These are phyloP conservation scores for Microcaecilia unicolor DNA, from an alignment of 2,797 vertebrate genomes.

Conservation along the genomic window DNA sequence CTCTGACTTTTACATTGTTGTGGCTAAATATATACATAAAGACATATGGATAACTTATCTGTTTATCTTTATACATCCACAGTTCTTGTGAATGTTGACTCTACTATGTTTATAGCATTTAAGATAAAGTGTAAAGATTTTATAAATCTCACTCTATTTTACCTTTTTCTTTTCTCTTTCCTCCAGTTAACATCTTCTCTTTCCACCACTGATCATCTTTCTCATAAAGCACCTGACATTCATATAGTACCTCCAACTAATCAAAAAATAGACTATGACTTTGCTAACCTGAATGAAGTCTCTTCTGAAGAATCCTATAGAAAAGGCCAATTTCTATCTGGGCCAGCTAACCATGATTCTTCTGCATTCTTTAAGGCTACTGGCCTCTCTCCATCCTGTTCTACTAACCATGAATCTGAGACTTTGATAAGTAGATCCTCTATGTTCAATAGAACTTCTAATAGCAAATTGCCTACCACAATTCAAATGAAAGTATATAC, in stretches of 20 bases:
- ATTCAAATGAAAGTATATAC: conserved; percentile 1
- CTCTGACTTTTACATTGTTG: too few relatives aligned
- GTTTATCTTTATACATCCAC: too few relatives aligned
- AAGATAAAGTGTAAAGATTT: too few relatives aligned
- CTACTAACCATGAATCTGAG: conserved; percentile 12
- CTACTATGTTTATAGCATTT: too few relatives aligned
- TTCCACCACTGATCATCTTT: conserved; percentile 50
- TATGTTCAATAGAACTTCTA: conserved; percentile 15
- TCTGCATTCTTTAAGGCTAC: conserved; percentile 37
- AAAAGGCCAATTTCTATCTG: conserved; percentile 32
- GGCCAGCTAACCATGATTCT: conserved; percentile 41
- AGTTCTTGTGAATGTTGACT: too few relatives aligned
- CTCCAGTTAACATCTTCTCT: conserved; percentile 55
- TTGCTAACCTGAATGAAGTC: conserved; percentile 27
- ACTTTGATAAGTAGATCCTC: background rate
- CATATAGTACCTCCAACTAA: conserved; percentile 54
- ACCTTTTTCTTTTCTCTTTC: conserved; percentile 48
- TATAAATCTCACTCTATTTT: conserved; percentile 24
- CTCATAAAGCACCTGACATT: conserved; percentile 49
- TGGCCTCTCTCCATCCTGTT: conserved; percentile 12
- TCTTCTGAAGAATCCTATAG: conserved; percentile 44
- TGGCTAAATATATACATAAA: too few relatives aligned
- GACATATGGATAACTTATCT: too few relatives aligned
- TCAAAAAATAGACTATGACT: conserved; percentile 29
- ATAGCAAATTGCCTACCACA: background rate